Conservation (phyloP, 2,113 vertebrate genomes). For the Oreochromis spilurus region DNA sequence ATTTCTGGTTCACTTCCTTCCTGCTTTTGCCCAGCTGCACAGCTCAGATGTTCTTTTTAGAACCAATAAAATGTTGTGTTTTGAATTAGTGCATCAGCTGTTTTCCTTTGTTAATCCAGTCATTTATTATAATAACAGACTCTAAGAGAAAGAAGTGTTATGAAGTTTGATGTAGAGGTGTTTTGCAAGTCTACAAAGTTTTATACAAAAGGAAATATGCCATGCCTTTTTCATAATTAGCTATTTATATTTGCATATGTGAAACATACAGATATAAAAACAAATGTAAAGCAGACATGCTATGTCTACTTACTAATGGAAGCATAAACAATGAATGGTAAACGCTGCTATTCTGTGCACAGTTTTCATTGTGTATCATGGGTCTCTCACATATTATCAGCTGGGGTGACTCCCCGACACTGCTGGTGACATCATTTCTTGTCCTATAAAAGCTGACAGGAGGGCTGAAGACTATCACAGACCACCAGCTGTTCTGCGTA, state of each 20-base stretch:
- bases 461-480: conserved; percentile 16
- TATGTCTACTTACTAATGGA: background rate
- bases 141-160: background rate
- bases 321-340: background rate
- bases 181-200: background rate
- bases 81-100: background rate
- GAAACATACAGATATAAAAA: background rate
- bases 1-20: background rate
- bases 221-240: background rate
- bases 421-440: conserved; percentile 59
- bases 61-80: background rate
- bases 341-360: fast-evolving
- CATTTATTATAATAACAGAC: background rate
- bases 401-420: conserved; percentile 32
- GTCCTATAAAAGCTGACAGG: conserved; percentile 32
- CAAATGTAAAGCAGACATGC: background rate
- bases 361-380: background rate
- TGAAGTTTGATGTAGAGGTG: background rate
- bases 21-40: background rate
- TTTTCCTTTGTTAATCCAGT: background rate
- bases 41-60: background rate
- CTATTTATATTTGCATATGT: background rate
- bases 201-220: background rate
- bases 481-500: conserved; percentile 35
- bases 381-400: background rate